Evolutionary conservation across 2,888 invertebrate species (phyloP), one percentile per base, ranked within the genome.

Genomic region (Drosophila algonquin): DNA sequence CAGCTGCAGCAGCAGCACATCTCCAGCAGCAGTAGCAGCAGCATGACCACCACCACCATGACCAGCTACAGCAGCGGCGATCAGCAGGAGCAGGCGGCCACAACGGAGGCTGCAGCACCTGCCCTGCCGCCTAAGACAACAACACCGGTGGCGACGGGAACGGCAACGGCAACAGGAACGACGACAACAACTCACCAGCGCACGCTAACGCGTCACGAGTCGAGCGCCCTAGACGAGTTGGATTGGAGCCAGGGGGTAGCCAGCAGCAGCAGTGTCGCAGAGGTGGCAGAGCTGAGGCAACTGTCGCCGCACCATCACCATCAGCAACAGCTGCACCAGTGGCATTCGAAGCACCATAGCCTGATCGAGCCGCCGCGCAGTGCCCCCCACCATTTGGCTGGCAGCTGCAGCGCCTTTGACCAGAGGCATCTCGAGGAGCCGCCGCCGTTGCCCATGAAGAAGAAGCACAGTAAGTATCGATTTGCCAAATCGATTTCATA

Each of bases 371-470:
- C 91, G 1, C 89, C 84, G 12, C 75, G 76, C 10, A 80, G 73
- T 16, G 77, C 80, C 1, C 40, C 40, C 40, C n/a, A 51, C 21
- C 62, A 76, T 35, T 52, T 87, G 60, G 81, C 78, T n/a, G 86
- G 79, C 45, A 90, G 91, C 62, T 73, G 77, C 63, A 71, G 69
- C 59, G 76, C 70, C 24, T 76, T 84, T 12, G 91, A 90, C 50
- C 67, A 65, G 65, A 81, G 89, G 0, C 93, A 91, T 74, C 94
- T 95, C 81, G 95, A 95, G 81, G 93, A 94, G 90, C 97, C 98
- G 75, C 98, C 98, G 73, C 98, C 98, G 56, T 93, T 98, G 77
- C 98, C 98, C 48, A 95, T 96, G 52, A 98, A 98, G 93, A 98
- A 98, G 93, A 96, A 96, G 93, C 97, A 98, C 94, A 98, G 98